Base-by-base conservation (phyloP, 2,888 invertebrate species). In the Eumacrocentrus americanus region DNA sequence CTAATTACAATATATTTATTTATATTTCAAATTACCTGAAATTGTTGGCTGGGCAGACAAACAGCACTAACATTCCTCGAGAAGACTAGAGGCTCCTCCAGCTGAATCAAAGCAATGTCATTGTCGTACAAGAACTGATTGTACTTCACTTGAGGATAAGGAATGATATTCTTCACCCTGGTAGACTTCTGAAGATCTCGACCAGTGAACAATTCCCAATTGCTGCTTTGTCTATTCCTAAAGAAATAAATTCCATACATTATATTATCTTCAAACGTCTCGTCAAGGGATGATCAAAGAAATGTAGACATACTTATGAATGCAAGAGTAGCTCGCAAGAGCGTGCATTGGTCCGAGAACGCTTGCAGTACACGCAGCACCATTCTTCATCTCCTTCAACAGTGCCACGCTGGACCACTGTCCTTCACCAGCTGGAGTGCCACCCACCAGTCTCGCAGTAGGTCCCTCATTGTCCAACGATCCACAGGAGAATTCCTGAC, bases 381-480 rank as follows among this genome's bases (percentile, higher is more conserved):
- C 78, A 47, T 71, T 69, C 66, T 76, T 78, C 3, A 71, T 61
- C 68, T 79, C 78, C 38, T 74, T 77, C 9, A 87, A 71, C 20
- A 87, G 73, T 14, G 84, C 84, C 1, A 87, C 81, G 53, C 84
- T 86, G 0, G 87, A 83, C 86, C 85, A 87, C 71, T 86, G 85
- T 3, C 83, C 83, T 60, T 82, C 81, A 6, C 82, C 80, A 3
- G 81, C 82, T 46, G 79, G 79, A 47, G 81, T 83, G 2, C 84
- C 85, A 37, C 84, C 85, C 2, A 82, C 82, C 35, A 84, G 80
- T 65, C 84, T 74, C 2, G 83, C 84, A 0, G 83, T 76, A 6
- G 72, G 75, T 35, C 73, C 75, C 22, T 74, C 77, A 23, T 70
- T 71, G 20, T 75, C 72, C 25, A 75, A 72, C n/a, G 74, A 70